A percentile compares a stretch with the other conserved stretches of the same genome.
These are phyloP conservation scores for Parus major DNA, from an alignment of 2,113 vertebrate species.

Conservation along the genomic window DNA sequence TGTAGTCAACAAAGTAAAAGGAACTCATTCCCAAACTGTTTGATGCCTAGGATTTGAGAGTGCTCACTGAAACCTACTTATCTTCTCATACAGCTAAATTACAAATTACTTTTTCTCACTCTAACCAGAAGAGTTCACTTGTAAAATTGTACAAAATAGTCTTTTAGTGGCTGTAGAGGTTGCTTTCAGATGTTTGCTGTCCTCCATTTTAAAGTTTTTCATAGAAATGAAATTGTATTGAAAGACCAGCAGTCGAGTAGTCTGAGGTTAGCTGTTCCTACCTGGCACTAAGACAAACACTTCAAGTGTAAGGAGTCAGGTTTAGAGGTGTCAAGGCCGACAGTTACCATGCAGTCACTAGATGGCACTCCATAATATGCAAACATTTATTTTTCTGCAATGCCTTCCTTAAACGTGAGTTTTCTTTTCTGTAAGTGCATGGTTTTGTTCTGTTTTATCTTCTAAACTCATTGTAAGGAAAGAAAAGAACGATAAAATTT, in stretches of 20 bases:
- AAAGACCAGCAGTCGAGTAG: not conserved
- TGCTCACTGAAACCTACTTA: not conserved
- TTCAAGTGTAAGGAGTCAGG: fast-evolving
- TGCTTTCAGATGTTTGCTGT: not conserved
- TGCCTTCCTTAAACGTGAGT: not conserved
- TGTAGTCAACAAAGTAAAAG: not conserved
- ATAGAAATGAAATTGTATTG: not conserved
- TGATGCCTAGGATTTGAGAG: not conserved
- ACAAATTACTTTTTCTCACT: not conserved
- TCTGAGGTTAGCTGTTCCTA: not conserved
- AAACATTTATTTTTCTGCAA: not conserved
- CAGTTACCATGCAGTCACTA: slow-evolving; percentile 41
- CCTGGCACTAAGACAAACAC: not conserved
- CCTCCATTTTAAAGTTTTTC: not conserved
- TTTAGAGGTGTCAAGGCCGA: not conserved
- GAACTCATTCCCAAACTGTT: not conserved
- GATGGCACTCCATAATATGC: slow-evolving; percentile 54
- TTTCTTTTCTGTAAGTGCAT: not conserved
- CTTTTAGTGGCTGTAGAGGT: not conserved
- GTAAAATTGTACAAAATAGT: not conserved
- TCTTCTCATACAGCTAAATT: not conserved
- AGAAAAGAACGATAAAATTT: not conserved
- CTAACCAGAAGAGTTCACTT: not conserved
- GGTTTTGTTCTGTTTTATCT: not conserved
- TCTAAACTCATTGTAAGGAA: not conserved